A percentile compares a stretch with the other conserved stretches of the same genome.
Conservation (phyloP, 2,797 vertebrate genomes). For the Euphonia xanthogaster region DNA sequence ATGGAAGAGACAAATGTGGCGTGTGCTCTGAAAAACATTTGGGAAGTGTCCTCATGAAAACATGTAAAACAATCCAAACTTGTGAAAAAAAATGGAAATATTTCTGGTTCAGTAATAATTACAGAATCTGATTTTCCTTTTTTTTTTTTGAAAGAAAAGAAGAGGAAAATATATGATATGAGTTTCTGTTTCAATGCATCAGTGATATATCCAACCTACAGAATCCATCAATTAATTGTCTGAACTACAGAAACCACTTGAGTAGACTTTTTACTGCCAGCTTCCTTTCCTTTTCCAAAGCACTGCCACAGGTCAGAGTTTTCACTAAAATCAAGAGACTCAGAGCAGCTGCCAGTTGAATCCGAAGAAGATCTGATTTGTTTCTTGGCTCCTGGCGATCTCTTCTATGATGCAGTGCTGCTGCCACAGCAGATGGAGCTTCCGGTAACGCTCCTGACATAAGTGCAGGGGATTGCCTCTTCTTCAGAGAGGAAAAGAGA, state of each 20-base stretch:
- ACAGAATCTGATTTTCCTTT: background rate
- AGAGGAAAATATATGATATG: background rate
- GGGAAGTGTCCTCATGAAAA: background rate
- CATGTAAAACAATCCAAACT: background rate
- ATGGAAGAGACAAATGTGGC: background rate
- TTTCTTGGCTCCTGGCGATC: slow-evolving; percentile 94
- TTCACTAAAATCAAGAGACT: slow-evolving; percentile 55
- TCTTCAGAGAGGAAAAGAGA: slow-evolving; percentile 69
- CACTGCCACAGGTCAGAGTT: background rate
- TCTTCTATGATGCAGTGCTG: slow-evolving; percentile 97
- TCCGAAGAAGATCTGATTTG: slow-evolving; percentile 90
- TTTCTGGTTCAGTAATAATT: background rate
- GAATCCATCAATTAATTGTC: background rate
- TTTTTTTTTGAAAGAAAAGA: background rate
- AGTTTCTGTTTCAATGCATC: slow-evolving; percentile 4
- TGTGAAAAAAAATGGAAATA: slow-evolving; percentile 6
- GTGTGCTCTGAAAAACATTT: background rate
- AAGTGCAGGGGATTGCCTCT: slow-evolving; percentile 95
- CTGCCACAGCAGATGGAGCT: slow-evolving; percentile 94
- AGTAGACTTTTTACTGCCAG: background rate
- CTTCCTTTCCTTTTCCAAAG: slow-evolving; percentile 25
- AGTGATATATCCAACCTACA: background rate
- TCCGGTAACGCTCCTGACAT: slow-evolving; percentile 91
- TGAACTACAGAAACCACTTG: slow-evolving; percentile 16
- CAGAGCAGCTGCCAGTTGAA: slow-evolving; percentile 97